phyloP scores from a whole-genome alignment of 2,888 invertebrate genomes.

The Acanthosepion lycidas region DNA sequence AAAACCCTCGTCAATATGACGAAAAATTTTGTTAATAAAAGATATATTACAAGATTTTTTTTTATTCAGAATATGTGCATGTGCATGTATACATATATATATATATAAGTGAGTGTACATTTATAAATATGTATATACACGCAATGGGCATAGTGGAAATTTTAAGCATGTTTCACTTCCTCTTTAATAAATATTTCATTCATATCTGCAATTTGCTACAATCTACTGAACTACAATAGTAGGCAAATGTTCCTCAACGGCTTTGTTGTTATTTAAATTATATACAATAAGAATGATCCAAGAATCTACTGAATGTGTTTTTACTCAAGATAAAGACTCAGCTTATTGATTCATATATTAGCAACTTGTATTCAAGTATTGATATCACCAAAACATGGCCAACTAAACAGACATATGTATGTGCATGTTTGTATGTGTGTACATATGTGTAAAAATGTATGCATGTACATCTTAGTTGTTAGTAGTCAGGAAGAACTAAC shows the following conservation, averaged over 20 bases:
- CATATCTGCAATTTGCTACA: background rate
- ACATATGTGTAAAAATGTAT: background rate
- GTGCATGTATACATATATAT: slow-evolving; percentile 25
- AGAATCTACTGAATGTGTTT: background rate
- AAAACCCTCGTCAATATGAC: slow-evolving; percentile 33
- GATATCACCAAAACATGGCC: background rate
- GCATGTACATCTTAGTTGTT: background rate
- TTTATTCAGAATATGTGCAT: background rate
- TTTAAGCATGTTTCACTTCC: background rate
- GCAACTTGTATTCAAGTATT: background rate
- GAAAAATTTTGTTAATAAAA: slow-evolving; percentile 22
- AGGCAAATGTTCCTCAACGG: background rate
- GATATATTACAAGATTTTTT: background rate
- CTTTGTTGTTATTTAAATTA: background rate
- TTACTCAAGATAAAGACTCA: background rate
- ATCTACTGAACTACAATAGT: background rate
- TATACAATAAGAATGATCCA: background rate
- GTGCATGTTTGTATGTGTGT: background rate
- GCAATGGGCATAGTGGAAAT: background rate
- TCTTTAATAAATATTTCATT: background rate
- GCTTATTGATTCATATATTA: background rate
- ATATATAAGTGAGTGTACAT: background rate
- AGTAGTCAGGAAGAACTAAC: background rate
- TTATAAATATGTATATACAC: background rate
- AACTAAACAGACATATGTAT: background rate